Base-by-base conservation (phyloP, 1,140 invertebrate genomes). In the Whitmania pigra region DNA sequence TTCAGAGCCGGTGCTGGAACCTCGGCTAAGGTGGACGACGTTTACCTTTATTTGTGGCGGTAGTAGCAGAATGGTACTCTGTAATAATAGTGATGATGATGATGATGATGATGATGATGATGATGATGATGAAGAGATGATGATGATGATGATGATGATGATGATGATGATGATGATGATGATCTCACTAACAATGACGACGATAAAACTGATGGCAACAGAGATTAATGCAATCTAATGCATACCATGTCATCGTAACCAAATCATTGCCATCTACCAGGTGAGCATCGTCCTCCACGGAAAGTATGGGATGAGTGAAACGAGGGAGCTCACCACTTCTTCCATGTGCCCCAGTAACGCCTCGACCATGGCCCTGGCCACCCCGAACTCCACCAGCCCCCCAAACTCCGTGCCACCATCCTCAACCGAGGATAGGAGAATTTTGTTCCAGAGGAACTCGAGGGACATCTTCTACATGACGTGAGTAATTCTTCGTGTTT, bases 231-330 rank as follows among this genome's bases (percentile, higher is more conserved):
- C 31, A 3, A 36, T 6, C 31, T 36, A 36, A 36, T 36, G 31
- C 6, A 3, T 36, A 36, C 31, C 31, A 6, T 36, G 31, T 36
- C 31, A 36, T 36, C 6, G 31, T 36, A 36, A 36, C 31, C 31
- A 36, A 36, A 36, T 6, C 31, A 36, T 36, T 36, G 31, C 31
- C 31, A 36, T 6, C 6, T 36, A 2, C 2, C 75, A 82, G 81
- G 80, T 82, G 55, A 82, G 79, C 74, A 75, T 83, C 25, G 81
- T 82, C 53, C 75, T 83, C 7, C 80, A 83, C 74, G 81, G 81
- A 27, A 80, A 82, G 43, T 77, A 81, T 60, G 82, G 80, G 13
- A 79, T 82, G 77, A 80, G 79, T 0, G 81, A 82, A 68, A 82
- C 82, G 29, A 73, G 82, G 57, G 81, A 83, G 74, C 77, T 81